A percentile compares a stretch with the other conserved stretches of the same genome.
phyloP scores from a whole-genome alignment of 2,888 invertebrate species.

The Phalera bucephala region DNA sequence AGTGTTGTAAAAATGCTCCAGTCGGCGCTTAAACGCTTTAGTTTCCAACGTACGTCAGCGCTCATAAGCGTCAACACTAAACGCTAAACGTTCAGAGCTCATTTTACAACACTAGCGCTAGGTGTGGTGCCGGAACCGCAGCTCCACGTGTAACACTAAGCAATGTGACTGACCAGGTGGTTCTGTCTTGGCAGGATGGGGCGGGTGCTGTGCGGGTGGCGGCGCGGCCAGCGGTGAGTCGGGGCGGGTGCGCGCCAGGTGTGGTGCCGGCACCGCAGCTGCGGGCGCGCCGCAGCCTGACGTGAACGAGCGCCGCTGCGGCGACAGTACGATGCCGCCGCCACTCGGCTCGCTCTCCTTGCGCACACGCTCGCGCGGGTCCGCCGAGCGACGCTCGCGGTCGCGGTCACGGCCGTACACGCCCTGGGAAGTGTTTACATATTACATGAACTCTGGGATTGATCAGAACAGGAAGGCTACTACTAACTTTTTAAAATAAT shows the following conservation, averaged over 20 bases:
- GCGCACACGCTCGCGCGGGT: constrained; percentile 89
- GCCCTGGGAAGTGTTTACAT: constrained; percentile 40
- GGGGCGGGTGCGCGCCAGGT: constrained; percentile 82
- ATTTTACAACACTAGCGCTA: too few species aligned
- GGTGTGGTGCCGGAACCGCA: too few species aligned
- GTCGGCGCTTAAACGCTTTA: too few species aligned
- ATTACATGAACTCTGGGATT: background rate
- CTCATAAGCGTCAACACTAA: too few species aligned
- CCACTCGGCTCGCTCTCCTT: constrained; percentile 87
- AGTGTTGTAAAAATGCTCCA: too few species aligned
- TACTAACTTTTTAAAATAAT: background rate
- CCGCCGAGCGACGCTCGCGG: constrained; percentile 80
- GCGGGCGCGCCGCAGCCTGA: constrained; percentile 92
- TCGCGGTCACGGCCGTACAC: constrained; percentile 62
- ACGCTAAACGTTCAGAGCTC: too few species aligned
- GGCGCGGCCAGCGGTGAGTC: constrained; percentile 60
- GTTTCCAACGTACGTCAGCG: too few species aligned
- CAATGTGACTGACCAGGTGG: constrained; percentile 25
- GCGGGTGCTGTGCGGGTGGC: constrained; percentile 27
- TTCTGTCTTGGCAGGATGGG: constrained; percentile 47
- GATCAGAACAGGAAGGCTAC: too few species aligned
- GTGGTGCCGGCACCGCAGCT: constrained; percentile 54
- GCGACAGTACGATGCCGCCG: constrained; percentile 90
- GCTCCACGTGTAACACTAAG: too few species aligned
- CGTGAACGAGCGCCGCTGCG: constrained; percentile 93